These are phyloP conservation scores for Aculops lycopersici DNA, from an alignment of 1,140 invertebrate species.

Conservation along the genomic window DNA sequence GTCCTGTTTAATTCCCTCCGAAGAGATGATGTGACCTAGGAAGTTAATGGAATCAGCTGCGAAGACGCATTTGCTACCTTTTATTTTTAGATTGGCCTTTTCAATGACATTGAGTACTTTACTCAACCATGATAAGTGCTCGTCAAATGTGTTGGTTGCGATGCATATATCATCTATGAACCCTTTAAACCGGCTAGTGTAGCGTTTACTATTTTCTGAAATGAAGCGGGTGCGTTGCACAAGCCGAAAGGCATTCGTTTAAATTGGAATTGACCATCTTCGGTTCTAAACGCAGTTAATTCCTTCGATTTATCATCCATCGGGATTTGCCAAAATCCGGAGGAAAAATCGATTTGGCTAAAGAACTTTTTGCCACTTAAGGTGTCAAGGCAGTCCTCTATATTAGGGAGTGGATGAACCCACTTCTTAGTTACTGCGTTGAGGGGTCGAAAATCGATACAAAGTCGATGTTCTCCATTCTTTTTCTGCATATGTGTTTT, in stretches of 20 bases:
- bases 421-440: too few species aligned
- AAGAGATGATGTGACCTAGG: slow-evolving; percentile 8
- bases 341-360: slow-evolving; percentile 17
- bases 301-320: slow-evolving; percentile 13
- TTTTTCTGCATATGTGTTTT: too few species aligned
- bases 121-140: background rate
- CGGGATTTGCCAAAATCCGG: slow-evolving; percentile 19
- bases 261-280: slow-evolving; percentile 16
- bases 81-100: slow-evolving; percentile 4
- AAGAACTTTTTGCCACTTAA: too few species aligned
- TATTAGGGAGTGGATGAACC: too few species aligned
- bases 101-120: background rate
- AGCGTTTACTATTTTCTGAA: too few species aligned
- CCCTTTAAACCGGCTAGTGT: too few species aligned
- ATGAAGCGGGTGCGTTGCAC: too few species aligned
- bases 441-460: too few species aligned
- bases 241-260: too few species aligned
- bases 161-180: too few species aligned
- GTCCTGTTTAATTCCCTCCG: slow-evolving; percentile 8
- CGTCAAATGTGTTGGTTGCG: background rate
- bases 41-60: slow-evolving; percentile 5
- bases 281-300: slow-evolving; percentile 18
- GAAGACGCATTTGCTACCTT: slow-evolving; percentile 8
- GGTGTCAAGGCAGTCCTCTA: too few species aligned
- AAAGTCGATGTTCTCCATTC: too few species aligned